Base-by-base conservation (phyloP, 2,113 vertebrate species). In the Ahaetulla prasina region DNA sequence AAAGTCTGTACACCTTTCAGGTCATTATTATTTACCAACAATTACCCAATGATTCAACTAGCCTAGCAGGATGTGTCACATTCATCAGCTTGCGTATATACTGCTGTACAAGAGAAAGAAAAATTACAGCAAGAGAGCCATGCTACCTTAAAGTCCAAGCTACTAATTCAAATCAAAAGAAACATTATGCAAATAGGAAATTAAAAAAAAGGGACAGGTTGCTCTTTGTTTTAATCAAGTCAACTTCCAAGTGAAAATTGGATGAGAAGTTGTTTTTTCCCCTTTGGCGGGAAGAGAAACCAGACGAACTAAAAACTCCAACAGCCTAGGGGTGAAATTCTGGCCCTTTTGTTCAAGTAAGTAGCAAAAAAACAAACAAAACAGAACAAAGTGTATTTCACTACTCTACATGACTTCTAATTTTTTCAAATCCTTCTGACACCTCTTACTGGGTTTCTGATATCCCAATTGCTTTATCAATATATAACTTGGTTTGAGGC, bases 141-240 rank as follows among this genome's bases (percentile, higher is more conserved):
- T 99, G 98, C 98, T 99, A 99, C 99, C 99, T 99, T 99, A 99
- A 99, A 99, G 98, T 98, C 98, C 98, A 98, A 98, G 98, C 99
- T 98, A 98, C 97, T 95, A 97, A 97, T 98, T 97, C 96, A 98
- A 98, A 98, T 98, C 95, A 97, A 95, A 96, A 96, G 97, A 97
- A 97, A 97, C 96, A 91, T 94, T 84, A 98, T 97, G 96, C 95
- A 97, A 95, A 74, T 93, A 96, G 55, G 60, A 90, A 94, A 35
- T 68, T 63, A 1, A 1, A 94, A 96, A 88, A 96, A 97, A 96
- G 96, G 96, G 96, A 96, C 96, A 96, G 93, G 93, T 95, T 96
- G 87, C 97, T 92, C 96, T 97, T 97, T 3, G 50, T 94, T 97
- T 97, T 96, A 97, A 96, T 95, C 96, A 97, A 97, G 97, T 94